Percentiles rank a stretch among this genome's conserved stretches.
These are phyloP conservation scores for Contarinia nasturtii DNA, from an alignment of 1,140 invertebrate genomes.

Conservation along the genomic window DNA sequence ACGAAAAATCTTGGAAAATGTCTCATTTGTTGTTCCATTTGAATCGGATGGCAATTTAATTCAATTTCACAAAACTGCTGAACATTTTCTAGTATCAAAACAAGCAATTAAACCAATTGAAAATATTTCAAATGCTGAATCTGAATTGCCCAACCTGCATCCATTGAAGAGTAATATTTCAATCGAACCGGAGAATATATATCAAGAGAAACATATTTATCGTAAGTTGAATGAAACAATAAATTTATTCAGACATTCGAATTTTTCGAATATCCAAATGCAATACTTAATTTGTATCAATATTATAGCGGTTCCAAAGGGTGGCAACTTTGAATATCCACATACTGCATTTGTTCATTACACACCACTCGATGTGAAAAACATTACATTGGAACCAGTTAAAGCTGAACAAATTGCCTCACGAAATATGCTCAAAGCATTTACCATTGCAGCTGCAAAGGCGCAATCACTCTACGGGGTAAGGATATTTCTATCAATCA, in stretches of 20 bases:
- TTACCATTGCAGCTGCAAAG: constrained; percentile 44
- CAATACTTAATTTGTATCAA: too few relatives aligned
- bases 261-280: too few relatives aligned
- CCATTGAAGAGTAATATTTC: constrained; percentile 51
- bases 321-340: constrained; percentile 27
- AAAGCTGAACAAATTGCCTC: constrained; percentile 40
- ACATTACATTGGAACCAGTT: constrained; percentile 44
- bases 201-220: constrained; percentile 36
- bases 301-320: constrained; percentile 30
- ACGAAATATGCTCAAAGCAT: constrained; percentile 48
- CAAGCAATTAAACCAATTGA: constrained; percentile 31
- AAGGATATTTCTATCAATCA: too few relatives aligned
- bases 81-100: constrained; percentile 42
- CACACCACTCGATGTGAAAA: constrained; percentile 37
- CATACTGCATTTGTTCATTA: constrained; percentile 58
- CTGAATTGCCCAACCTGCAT: constrained; percentile 43
- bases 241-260: too few relatives aligned
- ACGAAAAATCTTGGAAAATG: constrained; percentile 35
- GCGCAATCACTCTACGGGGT: constrained; percentile 52
- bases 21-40: constrained; percentile 29
- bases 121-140: constrained; percentile 17
- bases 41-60: constrained; percentile 40
- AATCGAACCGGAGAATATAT: constrained; percentile 40
- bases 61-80: constrained; percentile 37
- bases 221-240: too few relatives aligned